Percentiles rank a stretch among this genome's conserved stretches.
These are phyloP conservation scores for Drosophila trichaetosa DNA, from an alignment of 2,888 invertebrate genomes.

Conservation along the genomic window DNA sequence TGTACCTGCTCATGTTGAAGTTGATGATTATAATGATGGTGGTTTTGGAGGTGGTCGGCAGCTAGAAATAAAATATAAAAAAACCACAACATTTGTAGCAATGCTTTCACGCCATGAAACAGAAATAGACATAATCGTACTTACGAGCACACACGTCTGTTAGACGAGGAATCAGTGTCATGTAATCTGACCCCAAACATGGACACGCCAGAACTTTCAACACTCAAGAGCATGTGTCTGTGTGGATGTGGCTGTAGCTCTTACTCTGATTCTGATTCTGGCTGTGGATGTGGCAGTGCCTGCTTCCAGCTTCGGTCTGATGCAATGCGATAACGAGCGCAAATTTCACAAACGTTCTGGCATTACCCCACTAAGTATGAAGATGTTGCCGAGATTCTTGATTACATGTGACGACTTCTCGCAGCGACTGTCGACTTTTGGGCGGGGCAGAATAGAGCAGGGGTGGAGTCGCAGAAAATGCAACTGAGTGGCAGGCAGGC, in stretches of 20 bases:
- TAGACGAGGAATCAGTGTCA: slow-evolving; percentile 77
- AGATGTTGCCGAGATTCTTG: slow-evolving; percentile 78
- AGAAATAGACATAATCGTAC: slow-evolving; percentile 50
- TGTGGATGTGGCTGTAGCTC: slow-evolving; percentile 8
- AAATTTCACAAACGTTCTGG: slow-evolving; percentile 73
- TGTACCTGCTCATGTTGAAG: slow-evolving; percentile 37
- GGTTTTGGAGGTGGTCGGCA: slow-evolving; percentile 28
- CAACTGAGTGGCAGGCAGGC: slow-evolving; percentile 49
- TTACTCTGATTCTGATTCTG: not conserved
- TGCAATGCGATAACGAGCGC: slow-evolving; percentile 79
- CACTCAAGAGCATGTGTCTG: slow-evolving; percentile 61
- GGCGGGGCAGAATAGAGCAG: not conserved
- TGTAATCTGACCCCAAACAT: slow-evolving; percentile 79
- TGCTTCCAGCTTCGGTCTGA: slow-evolving; percentile 27
- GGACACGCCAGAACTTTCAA: slow-evolving; percentile 80
- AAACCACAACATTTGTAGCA: slow-evolving; percentile 60
- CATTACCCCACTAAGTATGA: slow-evolving; percentile 75
- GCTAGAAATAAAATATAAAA: slow-evolving; percentile 23
- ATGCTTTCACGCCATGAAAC: slow-evolving; percentile 58
- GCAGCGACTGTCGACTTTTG: slow-evolving; percentile 33
- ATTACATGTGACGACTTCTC: slow-evolving; percentile 73
- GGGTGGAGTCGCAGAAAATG: slow-evolving; percentile 24
- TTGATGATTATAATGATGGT: slow-evolving; percentile 35
- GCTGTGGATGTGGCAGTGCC: not conserved
- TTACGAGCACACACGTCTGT: slow-evolving; percentile 60